A percentile compares a stretch with the other conserved stretches of the same genome.
phyloP scores from a whole-genome alignment of 1,140 invertebrate species.

The Acromyrmex charruanus region DNA sequence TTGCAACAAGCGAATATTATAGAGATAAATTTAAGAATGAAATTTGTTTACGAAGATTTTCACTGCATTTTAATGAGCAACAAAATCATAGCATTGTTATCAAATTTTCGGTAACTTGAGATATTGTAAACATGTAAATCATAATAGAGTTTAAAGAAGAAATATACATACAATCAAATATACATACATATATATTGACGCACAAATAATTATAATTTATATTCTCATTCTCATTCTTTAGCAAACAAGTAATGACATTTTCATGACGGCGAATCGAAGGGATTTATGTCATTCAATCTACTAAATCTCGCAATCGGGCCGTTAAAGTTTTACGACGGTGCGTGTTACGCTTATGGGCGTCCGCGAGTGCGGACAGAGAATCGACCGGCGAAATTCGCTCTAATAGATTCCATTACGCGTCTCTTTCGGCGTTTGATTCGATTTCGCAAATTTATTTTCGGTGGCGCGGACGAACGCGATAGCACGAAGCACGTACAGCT shows the following conservation, averaged over 20 bases:
- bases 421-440: slow-evolving; percentile 58
- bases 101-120: neutral
- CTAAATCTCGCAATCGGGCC: neutral
- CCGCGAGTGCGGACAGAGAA: slow-evolving; percentile 13
- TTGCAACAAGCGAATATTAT: neutral
- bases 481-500: slow-evolving; percentile 50
- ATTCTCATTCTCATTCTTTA: neutral
- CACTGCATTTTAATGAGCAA: neutral
- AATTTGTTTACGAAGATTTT: neutral
- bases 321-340: slow-evolving; percentile 41
- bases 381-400: slow-evolving; percentile 40
- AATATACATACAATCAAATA: neutral
- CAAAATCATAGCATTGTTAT: neutral
- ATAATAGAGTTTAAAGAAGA: neutral
- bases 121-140: neutral
- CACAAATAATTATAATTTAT: neutral
- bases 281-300: slow-evolving; percentile 26
- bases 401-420: slow-evolving; percentile 59
- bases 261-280: neutral
- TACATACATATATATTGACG: too few relatives aligned
- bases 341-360: slow-evolving; percentile 14
- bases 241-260: neutral
- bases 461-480: slow-evolving; percentile 33
- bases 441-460: slow-evolving; percentile 60
- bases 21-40: neutral